Conservation (phyloP, 2,113 vertebrate species). For the Podarcis muralis region DNA sequence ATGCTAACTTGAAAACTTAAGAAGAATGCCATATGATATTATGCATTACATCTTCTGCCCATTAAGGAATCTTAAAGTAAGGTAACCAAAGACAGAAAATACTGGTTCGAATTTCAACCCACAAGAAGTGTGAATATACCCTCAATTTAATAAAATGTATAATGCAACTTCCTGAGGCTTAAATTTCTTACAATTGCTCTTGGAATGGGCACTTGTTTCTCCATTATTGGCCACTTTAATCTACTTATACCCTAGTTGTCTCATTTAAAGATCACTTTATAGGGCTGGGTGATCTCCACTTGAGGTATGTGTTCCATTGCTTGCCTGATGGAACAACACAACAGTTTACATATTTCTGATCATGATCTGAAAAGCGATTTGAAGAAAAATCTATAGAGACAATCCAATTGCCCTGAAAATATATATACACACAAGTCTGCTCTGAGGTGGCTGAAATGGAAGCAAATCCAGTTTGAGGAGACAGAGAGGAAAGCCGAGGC, state of each 20-base stretch:
- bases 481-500: slow-evolving; percentile 86
- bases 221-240: slow-evolving; percentile 93
- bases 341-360: slow-evolving; percentile 93
- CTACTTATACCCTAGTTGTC: slow-evolving; percentile 83
- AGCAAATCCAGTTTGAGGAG: slow-evolving; percentile 89
- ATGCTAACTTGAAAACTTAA: slow-evolving; percentile 88
- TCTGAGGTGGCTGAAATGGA: slow-evolving; percentile 90
- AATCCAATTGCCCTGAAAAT: slow-evolving; percentile 92
- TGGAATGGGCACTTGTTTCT: slow-evolving; percentile 89
- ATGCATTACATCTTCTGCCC: slow-evolving; percentile 85
- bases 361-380: slow-evolving; percentile 89
- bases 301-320: slow-evolving; percentile 77
- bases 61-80: slow-evolving; percentile 93
- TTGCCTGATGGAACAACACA: slow-evolving; percentile 81
- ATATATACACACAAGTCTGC: slow-evolving; percentile 91
- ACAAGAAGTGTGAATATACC: slow-evolving; percentile 92
- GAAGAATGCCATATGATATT: slow-evolving; percentile 85
- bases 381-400: slow-evolving; percentile 92
- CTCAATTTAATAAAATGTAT: slow-evolving; percentile 98
- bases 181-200: slow-evolving; percentile 91
- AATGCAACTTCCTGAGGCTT: slow-evolving; percentile 94
- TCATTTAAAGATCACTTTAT: slow-evolving; percentile 88
- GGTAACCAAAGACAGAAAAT: slow-evolving; percentile 95
- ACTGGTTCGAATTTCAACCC: slow-evolving; percentile 92
- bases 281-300: slow-evolving; percentile 76